A percentile compares a stretch with the other conserved stretches of the same genome.
phyloP scores from a whole-genome alignment of 2,888 invertebrate species.

The Dynastes grantii region DNA sequence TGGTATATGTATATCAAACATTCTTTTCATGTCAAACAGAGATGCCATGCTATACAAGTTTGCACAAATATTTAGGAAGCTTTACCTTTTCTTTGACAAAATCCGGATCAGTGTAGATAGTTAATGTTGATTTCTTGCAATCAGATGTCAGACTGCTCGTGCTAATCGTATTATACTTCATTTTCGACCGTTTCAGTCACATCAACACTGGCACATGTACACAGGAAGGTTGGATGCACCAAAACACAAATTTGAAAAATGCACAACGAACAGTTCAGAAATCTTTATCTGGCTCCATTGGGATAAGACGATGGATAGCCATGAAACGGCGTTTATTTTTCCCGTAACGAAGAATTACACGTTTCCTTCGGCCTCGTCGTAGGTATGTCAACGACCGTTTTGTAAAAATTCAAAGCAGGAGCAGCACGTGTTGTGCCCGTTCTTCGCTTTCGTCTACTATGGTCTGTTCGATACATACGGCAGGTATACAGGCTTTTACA shows the following conservation, averaged over 20 bases:
- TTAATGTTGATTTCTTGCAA: slow-evolving; percentile 78
- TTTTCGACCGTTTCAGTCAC: slow-evolving; percentile 52
- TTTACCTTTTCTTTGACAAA: slow-evolving; percentile 75
- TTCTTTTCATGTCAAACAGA: not conserved
- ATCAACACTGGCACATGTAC: slow-evolving; percentile 31
- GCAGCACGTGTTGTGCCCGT: slow-evolving; percentile 32
- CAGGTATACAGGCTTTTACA: not conserved
- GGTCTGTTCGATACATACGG: not conserved
- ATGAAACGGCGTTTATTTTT: slow-evolving; percentile 8
- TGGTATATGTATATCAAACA: not conserved
- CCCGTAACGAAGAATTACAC: slow-evolving; percentile 8
- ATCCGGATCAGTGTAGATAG: slow-evolving; percentile 76
- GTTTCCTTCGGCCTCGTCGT: slow-evolving; percentile 26
- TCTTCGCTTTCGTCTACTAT: not conserved
- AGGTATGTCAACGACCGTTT: slow-evolving; percentile 46
- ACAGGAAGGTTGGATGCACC: slow-evolving; percentile 6
- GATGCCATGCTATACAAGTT: too few relatives aligned
- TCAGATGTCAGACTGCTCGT: slow-evolving; percentile 80
- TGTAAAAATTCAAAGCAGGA: slow-evolving; percentile 38
- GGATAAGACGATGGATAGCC: slow-evolving; percentile 17
- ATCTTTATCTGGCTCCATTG: slow-evolving; percentile 10
- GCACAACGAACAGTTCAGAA: slow-evolving; percentile 12
- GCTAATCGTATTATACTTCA: slow-evolving; percentile 79
- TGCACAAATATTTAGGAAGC: not conserved
- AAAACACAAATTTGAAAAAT: slow-evolving; percentile 15